A percentile compares a stretch with the other conserved stretches of the same genome.
Evolutionary conservation across 2,888 invertebrate genomes (phyloP).

Genomic region (Halocaridina rubra): DNA sequence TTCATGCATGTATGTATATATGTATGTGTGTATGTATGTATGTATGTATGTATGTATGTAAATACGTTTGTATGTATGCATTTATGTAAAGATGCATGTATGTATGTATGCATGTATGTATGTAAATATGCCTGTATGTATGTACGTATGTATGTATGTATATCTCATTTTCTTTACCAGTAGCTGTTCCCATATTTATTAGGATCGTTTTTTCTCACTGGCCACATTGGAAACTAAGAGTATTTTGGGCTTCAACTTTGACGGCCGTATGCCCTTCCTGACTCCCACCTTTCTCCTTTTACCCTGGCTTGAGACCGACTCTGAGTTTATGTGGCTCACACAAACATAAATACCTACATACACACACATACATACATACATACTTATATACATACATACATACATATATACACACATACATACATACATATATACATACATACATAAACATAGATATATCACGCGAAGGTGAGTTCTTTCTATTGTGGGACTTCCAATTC

Average conservation of each 20-base stretch:
- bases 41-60: constrained; percentile 29
- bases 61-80: too few relatives aligned
- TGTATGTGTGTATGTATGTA: background rate
- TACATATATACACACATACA: too few relatives aligned
- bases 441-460: too few relatives aligned
- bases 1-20: background rate
- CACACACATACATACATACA: too few relatives aligned
- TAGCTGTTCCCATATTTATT: background rate
- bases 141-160: constrained; percentile 7
- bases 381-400: too few relatives aligned
- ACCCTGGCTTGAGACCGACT: background rate
- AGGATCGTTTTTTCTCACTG: background rate
- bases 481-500: too few relatives aligned
- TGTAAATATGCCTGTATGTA: too few relatives aligned
- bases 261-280: too few relatives aligned
- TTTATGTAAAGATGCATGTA: constrained; percentile 2
- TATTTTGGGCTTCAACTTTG: background rate
- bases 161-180: background rate
- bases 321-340: background rate
- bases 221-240: background rate
- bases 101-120: background rate
- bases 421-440: too few relatives aligned
- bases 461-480: too few relatives aligned
- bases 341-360: too few relatives aligned
- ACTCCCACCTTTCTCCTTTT: too few relatives aligned